Base-by-base conservation (phyloP, 2,888 invertebrate genomes). In the Acrobasis repandana region DNA sequence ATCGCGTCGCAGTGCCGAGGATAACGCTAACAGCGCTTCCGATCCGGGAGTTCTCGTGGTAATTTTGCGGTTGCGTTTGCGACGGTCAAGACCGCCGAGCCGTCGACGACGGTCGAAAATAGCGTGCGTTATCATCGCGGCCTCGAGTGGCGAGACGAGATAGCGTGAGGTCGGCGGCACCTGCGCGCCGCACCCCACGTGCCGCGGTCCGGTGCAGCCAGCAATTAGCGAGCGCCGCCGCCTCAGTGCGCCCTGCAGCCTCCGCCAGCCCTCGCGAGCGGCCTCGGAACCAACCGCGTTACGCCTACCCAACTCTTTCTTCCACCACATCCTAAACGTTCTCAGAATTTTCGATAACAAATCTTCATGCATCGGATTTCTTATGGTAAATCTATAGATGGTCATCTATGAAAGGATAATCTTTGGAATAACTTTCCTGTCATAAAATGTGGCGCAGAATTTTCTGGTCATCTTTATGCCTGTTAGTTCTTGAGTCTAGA, bases 141-240 rank as follows among this genome's bases (percentile, higher is more conserved):
- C 89, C 86, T 88, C 91, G 89, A 80, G 77, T 81, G 86, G 81
- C 86, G 88, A 86, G 87, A 86, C 88, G 83, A 88, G 89, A 87
- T 88, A 88, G 86, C 77, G 88, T 86, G 91, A 91, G 89, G 89
- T 88, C 89, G 88, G 77, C 87, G 88, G 86, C 90, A 90, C 90
- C 89, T 85, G 86, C 77, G 75, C 82, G 77, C 78, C 80, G 76
- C 82, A 75, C 79, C 79, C 85, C 86, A 88, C 87, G 89, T 89
- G 90, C 67, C 71, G 68, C 74, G 69, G 70, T 65, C 73, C 74
- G 72, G 74, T 82, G 85, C 86, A 83, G 71, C 71, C 71, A 66
- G 65, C 65, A 71, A 77, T 77, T 76, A 77, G 76, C 76, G 62
- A 70, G 68, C 64, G 73, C 59, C 64, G 34, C 65, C 64, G 51